Percentiles rank a stretch among this genome's conserved stretches.
Conservation (phyloP, 2,888 invertebrate species). For the Cartodere bifasciata region DNA sequence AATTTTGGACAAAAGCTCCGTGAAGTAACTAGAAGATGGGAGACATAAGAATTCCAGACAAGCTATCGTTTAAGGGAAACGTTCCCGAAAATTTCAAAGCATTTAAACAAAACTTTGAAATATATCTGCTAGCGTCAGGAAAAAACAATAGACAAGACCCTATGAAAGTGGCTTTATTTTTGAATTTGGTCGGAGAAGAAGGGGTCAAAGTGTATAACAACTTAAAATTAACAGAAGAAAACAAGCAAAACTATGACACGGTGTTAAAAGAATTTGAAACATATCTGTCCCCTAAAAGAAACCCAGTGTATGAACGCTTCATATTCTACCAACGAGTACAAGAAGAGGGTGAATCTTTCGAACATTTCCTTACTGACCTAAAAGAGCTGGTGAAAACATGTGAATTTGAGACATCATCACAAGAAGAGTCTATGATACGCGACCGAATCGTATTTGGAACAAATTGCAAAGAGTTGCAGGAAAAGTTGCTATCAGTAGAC, state of each 20-base stretch:
- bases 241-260: slow-evolving; percentile 13
- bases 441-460: slow-evolving; percentile 14
- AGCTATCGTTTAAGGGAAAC: slow-evolving; percentile 10
- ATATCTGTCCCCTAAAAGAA: slow-evolving; percentile 13
- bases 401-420: slow-evolving; percentile 13
- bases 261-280: slow-evolving; percentile 16
- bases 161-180: slow-evolving; percentile 17
- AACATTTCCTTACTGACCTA: slow-evolving; percentile 15
- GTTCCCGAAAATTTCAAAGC: slow-evolving; percentile 16
- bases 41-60: slow-evolving; percentile 7
- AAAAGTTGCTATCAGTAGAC: slow-evolving; percentile 10
- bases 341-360: slow-evolving; percentile 15
- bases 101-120: slow-evolving; percentile 17
- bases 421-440: slow-evolving; percentile 13
- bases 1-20: too few relatives aligned
- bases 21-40: too few relatives aligned
- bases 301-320: slow-evolving; percentile 13
- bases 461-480: slow-evolving; percentile 12
- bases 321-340: slow-evolving; percentile 15
- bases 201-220: slow-evolving; percentile 19
- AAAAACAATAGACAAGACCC: slow-evolving; percentile 12
- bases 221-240: slow-evolving; percentile 15
- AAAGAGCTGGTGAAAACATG: slow-evolving; percentile 15
- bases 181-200: slow-evolving; percentile 18
- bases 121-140: slow-evolving; percentile 18